Evolutionary conservation across 1,140 invertebrate genomes (phyloP).

Genomic region (Choristoneura fumiferana): DNA sequence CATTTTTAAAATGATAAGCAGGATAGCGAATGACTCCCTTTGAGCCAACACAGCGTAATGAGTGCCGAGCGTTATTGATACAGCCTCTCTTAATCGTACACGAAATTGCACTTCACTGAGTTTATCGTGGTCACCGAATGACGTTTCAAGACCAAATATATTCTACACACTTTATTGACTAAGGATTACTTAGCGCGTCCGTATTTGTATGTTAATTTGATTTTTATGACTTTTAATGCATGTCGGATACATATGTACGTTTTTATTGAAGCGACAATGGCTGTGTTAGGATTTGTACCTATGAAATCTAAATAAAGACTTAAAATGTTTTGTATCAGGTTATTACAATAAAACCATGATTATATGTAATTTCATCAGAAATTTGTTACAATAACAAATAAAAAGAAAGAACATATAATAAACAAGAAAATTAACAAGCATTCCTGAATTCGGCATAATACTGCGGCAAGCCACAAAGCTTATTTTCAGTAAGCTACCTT

Average conservation of each 20-base stretch:
- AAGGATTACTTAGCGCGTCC: constrained; percentile 14
- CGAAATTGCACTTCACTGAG: constrained; percentile 16
- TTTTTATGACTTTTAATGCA: constrained; percentile 14
- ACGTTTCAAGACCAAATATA: not conserved
- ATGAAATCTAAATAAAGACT: not conserved
- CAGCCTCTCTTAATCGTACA: constrained; percentile 14
- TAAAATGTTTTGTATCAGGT: no score
- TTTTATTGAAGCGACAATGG: not conserved
- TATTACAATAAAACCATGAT: no score
- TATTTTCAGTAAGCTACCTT: no score
- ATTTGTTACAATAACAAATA: no score
- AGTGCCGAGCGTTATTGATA: constrained; percentile 11
- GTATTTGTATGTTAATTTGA: constrained; percentile 12
- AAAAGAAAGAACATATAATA: no score
- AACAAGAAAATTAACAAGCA: no score
- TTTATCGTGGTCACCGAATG: constrained; percentile 1
- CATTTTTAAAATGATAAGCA: no score
- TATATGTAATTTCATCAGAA: no score
- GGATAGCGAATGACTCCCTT: not conserved
- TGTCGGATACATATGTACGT: not conserved
- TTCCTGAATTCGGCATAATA: no score
- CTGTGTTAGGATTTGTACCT: not conserved
- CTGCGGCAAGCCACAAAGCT: no score
- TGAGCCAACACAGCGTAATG: constrained; percentile 12
- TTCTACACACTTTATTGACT: constrained; percentile 15